Percentiles rank a stretch among this genome's conserved stretches.
Conservation (phyloP, 2,888 invertebrate species). For the Coelopa pilipes region DNA sequence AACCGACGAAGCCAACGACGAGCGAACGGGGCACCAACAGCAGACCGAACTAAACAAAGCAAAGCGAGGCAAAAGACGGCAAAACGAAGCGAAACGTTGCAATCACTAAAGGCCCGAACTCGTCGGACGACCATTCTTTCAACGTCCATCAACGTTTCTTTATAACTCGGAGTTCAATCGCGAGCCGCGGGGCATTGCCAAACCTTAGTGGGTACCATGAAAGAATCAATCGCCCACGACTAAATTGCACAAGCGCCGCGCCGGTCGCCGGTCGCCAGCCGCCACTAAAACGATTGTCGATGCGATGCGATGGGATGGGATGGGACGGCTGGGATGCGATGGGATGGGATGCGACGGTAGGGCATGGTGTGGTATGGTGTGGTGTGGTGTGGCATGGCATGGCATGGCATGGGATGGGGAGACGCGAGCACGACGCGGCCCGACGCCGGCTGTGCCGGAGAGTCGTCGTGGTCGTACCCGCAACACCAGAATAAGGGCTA, state of each 20-base stretch:
- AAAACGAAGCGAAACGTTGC: conserved; percentile 29
- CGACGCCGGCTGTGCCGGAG: conserved; percentile 33
- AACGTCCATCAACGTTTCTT: conserved; percentile 64
- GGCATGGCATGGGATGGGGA: conserved; percentile 7
- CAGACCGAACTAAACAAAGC: too few species aligned
- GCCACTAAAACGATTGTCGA: conserved; percentile 33
- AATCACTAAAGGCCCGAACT: conserved; percentile 46
- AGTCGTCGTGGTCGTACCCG: conserved; percentile 36
- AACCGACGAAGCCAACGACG: too few species aligned
- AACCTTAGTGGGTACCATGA: conserved; percentile 54
- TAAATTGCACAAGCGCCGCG: conserved; percentile 50
- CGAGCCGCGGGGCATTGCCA: conserved; percentile 66
- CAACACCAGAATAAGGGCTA: conserved; percentile 42
- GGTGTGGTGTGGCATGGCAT: background rate
- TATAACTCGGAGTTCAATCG: conserved; percentile 66
- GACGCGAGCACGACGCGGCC: conserved; percentile 26
- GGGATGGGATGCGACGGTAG: background rate
- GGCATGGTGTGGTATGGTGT: background rate
- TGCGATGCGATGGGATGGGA: conserved; percentile 3
- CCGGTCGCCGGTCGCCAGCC: conserved; percentile 36
- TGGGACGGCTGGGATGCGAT: conserved; percentile 6
- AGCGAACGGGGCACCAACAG: too few species aligned
- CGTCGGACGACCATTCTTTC: conserved; percentile 51
- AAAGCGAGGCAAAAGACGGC: conserved; percentile 26
- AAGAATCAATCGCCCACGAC: conserved; percentile 64